Evolutionary conservation across 2,888 invertebrate genomes (phyloP).

Genomic region (Lasioglossum leucozonium): DNA sequence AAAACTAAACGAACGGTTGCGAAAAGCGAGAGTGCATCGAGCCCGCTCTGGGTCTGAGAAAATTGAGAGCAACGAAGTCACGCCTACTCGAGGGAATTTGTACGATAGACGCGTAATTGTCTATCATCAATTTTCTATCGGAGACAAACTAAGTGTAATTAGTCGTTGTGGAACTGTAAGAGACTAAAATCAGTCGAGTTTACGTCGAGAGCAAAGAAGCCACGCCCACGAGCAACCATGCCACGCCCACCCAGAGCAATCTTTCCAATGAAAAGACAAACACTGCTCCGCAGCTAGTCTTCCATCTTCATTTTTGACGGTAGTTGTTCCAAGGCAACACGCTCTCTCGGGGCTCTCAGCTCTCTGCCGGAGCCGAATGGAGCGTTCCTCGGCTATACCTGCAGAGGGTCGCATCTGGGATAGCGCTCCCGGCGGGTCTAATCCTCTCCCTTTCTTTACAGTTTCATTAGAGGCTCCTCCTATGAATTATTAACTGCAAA

Average conservation of each 20-base stretch:
- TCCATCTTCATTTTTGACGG: not conserved
- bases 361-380: not conserved
- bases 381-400: not conserved
- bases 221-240: not conserved
- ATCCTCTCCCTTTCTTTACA: slow-evolving; percentile 4
- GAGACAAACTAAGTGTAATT: not conserved
- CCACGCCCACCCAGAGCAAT: not conserved
- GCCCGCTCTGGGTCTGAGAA: not conserved
- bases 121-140: not conserved
- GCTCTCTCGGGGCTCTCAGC: not conserved
- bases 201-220: not conserved
- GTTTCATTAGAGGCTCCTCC: slow-evolving; percentile 42
- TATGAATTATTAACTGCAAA: slow-evolving; percentile 61
- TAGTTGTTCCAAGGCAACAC: not conserved
- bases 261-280: not conserved
- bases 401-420: not conserved
- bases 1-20: not conserved
- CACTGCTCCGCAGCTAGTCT: not conserved
- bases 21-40: not conserved
- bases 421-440: not conserved
- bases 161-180: not conserved
- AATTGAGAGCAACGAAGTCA: not conserved
- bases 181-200: too few species aligned
- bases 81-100: not conserved
- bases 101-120: not conserved